Evolutionary conservation across 2,888 invertebrate genomes (phyloP), one percentile per base, ranked within the genome.

Genomic region (Barypeithes pellucidus): DNA sequence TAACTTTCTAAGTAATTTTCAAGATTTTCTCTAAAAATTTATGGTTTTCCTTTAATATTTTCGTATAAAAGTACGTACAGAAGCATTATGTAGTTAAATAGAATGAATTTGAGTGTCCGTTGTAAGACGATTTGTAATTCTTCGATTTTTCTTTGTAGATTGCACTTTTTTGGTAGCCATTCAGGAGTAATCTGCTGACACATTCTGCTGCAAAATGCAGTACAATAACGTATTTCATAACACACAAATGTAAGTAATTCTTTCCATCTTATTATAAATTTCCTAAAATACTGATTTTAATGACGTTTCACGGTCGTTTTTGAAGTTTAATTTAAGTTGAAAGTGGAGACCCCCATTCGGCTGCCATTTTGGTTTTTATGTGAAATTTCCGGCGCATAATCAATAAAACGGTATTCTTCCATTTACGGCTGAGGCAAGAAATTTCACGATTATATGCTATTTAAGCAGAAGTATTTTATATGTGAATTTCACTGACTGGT

Each of bases 161-260:
- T 77, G 76, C 76, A 76, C 75, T 33, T 66, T 73, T 71, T 74
- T 75, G 79, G 79, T 78, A 77, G 80, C 82, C 82, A 81, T 81
- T 72, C 62, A 62, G 70, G 41, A 52, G 76, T 74, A 75, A 66
- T 73, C 69, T 77, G 77, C 75, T 78, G 76, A 76, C 77, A 79
- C 77, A 80, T 79, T 80, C 77, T 79, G 79, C 84, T 84, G 84
- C 85, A 82, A 73, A 80, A 87, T 86, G 85, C 87, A 87, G 86
- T 87, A 86, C 83, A 86, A 84, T 81, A 87, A 86, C 84, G 85
- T 86, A 79, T 87, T 85, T 82, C 85, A 85, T 76, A 86, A 85
- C 80, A 85, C 84, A 77, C 84, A 84, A 78, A 68, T 98, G 98
- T 86, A 95, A 99, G 86, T 98, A 54, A 39, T 39, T 3, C 4